Percentiles rank a stretch among this genome's conserved stretches.
Conservation (phyloP, 92 coral and sea anemone genomes). For the Porites cylindrica region DNA sequence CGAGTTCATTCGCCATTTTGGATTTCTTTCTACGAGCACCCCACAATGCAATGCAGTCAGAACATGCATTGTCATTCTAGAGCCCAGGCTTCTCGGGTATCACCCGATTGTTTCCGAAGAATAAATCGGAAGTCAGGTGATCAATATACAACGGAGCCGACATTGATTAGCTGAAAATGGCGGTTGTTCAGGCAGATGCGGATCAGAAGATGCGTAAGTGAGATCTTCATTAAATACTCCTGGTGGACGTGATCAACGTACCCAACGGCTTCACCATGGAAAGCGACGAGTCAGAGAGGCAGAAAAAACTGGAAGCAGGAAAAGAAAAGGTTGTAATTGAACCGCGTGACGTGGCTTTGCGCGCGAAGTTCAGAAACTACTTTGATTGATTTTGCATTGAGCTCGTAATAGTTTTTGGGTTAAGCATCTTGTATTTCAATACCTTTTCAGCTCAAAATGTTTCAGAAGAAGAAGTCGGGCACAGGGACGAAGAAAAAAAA, state of each 20-base stretch:
- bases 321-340: conserved; percentile 84
- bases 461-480: conserved; percentile 89
- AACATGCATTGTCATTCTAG: conserved; percentile 29
- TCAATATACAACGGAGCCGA: conserved; percentile 12
- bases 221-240: conserved; percentile 18
- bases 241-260: not conserved
- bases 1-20: conserved; percentile 97
- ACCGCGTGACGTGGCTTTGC: conserved; percentile 78
- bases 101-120: conserved; percentile 9
- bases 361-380: conserved; percentile 73
- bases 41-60: conserved; percentile 30
- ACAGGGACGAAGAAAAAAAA: conserved; percentile 79
- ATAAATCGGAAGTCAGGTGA: conserved; percentile 16
- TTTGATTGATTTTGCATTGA: conserved; percentile 7
- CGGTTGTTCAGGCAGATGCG: conserved; percentile 28
- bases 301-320: conserved; percentile 96
- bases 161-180: conserved; percentile 39
- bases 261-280: conserved; percentile 73
- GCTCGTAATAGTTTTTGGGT: not conserved
- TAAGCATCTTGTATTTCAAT: not conserved
- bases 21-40: not conserved
- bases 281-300: conserved; percentile 96
- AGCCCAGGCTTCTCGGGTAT: not conserved
- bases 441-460: conserved; percentile 68
- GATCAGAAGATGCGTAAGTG: conserved; percentile 24